A percentile compares a stretch with the other conserved stretches of the same genome.
phyloP scores from a whole-genome alignment of 2,888 invertebrate genomes.

The Acanthopleura granulata region DNA sequence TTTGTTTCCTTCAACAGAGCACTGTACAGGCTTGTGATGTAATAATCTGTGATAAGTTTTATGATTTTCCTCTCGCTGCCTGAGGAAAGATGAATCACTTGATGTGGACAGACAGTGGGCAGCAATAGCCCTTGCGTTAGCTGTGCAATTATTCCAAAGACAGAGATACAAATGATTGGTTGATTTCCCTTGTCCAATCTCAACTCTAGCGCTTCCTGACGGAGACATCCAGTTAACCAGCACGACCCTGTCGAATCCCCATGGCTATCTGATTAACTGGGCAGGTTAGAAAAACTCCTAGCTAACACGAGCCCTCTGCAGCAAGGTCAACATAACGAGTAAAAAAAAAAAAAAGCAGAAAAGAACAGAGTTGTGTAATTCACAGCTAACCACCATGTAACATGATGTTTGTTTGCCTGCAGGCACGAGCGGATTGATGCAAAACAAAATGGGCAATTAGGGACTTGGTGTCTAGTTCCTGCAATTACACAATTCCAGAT shows the following conservation, averaged over 20 bases:
- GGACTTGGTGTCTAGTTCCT: not conserved
- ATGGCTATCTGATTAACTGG: slow-evolving; percentile 4
- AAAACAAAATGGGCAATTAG: slow-evolving; percentile 10
- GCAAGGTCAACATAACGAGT: too few species aligned
- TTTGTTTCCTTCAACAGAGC: not conserved
- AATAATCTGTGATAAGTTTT: slow-evolving; percentile 4
- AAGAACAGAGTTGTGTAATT: not conserved
- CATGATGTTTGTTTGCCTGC: not conserved
- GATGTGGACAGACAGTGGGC: not conserved
- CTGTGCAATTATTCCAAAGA: too few species aligned
- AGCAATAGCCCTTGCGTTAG: too few species aligned
- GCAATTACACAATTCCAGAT: slow-evolving; percentile 6
- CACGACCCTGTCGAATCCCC: not conserved
- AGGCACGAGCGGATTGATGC: not conserved
- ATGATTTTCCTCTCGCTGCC: not conserved
- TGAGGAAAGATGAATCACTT: not conserved
- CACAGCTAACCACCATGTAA: not conserved
- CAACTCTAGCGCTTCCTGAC: too few species aligned
- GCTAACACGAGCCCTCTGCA: too few species aligned
- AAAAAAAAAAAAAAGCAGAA: not conserved
- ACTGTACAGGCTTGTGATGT: too few species aligned
- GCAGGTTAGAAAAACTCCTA: not conserved
- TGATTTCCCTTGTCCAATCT: too few species aligned
- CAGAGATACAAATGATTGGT: too few species aligned
- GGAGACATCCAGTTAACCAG: not conserved